Conservation (phyloP, 2,888 invertebrate genomes). For the Gastracanthus pulcherrimus region DNA sequence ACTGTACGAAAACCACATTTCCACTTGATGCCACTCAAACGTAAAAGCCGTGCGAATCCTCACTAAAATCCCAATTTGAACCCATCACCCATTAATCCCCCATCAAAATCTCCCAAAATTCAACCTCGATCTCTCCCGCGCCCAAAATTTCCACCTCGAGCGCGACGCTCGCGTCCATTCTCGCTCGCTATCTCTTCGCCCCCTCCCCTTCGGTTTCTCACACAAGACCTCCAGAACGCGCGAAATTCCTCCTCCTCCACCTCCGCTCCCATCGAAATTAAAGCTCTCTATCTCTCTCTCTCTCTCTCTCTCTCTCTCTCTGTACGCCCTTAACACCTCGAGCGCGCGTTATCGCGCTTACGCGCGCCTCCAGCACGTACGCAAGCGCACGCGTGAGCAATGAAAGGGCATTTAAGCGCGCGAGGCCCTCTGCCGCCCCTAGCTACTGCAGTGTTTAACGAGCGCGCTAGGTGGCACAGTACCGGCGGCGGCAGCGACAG, state of each 20-base stretch:
- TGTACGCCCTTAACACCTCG: constrained; percentile 4
- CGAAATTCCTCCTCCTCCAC: background rate
- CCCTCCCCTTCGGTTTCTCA: too few species aligned
- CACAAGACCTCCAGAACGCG: background rate
- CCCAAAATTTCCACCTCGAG: background rate
- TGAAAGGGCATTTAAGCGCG: constrained; percentile 10
- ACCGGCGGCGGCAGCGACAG: too few species aligned
- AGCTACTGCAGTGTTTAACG: background rate
- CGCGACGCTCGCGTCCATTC: background rate
- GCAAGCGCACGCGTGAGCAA: background rate
- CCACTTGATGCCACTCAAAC: too few species aligned
- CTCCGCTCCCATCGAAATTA: background rate
- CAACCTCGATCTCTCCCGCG: background rate
- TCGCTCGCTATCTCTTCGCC: background rate
- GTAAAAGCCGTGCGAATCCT: too few species aligned
- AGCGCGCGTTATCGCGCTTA: constrained; percentile 12
- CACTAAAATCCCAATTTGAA: too few species aligned
- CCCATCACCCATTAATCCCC: background rate
- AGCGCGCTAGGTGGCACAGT: too few species aligned
- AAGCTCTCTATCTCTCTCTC: background rate
- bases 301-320: background rate
- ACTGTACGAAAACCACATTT: too few species aligned
- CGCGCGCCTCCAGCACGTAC: background rate
- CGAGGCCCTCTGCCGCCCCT: too few species aligned
- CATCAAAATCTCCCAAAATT: background rate